Evolutionary conservation across 2,797 vertebrate genomes (phyloP), one percentile per base, ranked within the genome.

Genomic region (Sebastes kiyomatsui): DNA sequence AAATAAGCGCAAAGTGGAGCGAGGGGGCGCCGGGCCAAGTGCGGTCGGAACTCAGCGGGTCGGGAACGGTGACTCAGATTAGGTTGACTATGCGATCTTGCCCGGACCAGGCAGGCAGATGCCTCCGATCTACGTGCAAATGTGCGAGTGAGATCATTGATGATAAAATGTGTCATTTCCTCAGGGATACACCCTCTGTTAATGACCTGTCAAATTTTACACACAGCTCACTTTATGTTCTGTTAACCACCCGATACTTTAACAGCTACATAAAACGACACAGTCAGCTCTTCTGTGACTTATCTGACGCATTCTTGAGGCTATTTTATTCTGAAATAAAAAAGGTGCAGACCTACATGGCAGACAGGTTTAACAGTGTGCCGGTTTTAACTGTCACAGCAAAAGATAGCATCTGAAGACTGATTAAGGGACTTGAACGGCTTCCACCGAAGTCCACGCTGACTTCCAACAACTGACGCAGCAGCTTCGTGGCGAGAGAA

Each of bases 201-300:
- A 90, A 91, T 88, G 87, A 86, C 55, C 82, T 80, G 81, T 86
- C 79, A 84, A 58, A 78, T 55, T 77, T 71, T 71, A 79, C 84
- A 82, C 69, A 76, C 77, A 79, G 83, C 77, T 76, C 79, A 68
- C 70, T 83, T 87, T 73, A 83, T 83, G 80, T 83, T 69, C 70
- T 80, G 84, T 80, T 87, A 83, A 87, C 83, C 83, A 89, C 83
- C 81, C 81, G 82, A 87, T 87, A 75, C 72, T 80, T 83, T 77
- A 58, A 83, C 75, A 74, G 55, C 69, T 35, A 69, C 28, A 52
- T 38, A 76, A 71, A 27, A 65, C 18, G 42, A 74, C 67, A 58
- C 11, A 59, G 56, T 70, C 27, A 56, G 58, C 66, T 46, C 25
- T 64, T 38, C 25, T 1, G 33, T 49, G 72, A 80, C 49, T 83